Conservation (phyloP, 2,113 vertebrate species). For the Carlito syrichta region DNA sequence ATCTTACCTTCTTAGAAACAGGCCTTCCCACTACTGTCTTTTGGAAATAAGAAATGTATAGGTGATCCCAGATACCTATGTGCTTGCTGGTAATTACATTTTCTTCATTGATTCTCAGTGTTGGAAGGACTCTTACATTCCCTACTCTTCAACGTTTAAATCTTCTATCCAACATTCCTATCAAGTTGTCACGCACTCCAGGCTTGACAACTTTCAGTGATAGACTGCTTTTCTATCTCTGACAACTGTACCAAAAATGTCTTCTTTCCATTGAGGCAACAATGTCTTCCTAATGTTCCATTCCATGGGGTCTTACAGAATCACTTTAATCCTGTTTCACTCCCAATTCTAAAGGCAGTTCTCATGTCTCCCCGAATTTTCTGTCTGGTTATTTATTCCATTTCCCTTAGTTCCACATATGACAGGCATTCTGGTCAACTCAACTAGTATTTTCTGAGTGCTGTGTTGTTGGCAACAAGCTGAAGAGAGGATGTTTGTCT, state of each 20-base stretch:
- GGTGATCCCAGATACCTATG: neutral
- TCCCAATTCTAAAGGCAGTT: neutral
- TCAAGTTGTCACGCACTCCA: neutral
- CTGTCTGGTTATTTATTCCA: neutral
- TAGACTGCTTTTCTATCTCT: neutral
- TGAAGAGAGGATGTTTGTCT: neutral
- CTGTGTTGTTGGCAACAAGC: neutral
- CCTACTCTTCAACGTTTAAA: neutral
- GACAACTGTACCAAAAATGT: neutral
- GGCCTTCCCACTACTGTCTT: neutral
- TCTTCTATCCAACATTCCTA: neutral
- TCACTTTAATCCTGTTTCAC: neutral
- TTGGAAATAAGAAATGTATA: neutral
- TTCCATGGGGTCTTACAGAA: neutral
- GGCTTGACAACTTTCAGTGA: neutral
- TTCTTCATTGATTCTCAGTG: neutral
- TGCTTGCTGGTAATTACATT: neutral
- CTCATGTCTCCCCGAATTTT: neutral
- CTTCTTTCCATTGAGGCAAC: neutral
- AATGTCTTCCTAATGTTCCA: neutral
- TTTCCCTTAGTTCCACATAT: neutral
- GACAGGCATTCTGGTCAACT: neutral
- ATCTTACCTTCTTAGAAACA: neutral
- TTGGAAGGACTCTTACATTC: neutral
- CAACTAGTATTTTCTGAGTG: neutral